Percentiles rank a stretch among this genome's conserved stretches.
phyloP scores from a whole-genome alignment of 2,797 vertebrate genomes.

The Philypnodon macrostomus region DNA sequence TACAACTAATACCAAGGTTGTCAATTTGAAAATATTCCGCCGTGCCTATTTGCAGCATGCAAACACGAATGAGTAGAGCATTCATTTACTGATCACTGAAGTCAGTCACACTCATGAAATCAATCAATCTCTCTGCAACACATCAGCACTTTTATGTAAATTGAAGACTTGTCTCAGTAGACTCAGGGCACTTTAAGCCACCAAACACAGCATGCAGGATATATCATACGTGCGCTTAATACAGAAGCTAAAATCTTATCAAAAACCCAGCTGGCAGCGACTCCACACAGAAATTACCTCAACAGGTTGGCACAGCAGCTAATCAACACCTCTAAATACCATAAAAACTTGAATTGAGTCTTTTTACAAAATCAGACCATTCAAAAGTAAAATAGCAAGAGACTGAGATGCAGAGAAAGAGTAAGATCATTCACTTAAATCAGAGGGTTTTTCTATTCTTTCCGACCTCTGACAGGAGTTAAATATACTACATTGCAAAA shows the following conservation, averaged over 20 bases:
- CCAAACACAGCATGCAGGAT: background rate
- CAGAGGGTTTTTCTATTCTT: slow-evolving; percentile 19
- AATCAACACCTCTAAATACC: slow-evolving; percentile 26
- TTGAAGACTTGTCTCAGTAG: background rate
- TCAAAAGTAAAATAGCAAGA: slow-evolving; percentile 5
- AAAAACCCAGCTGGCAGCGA: slow-evolving; percentile 39
- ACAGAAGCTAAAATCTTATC: slow-evolving; percentile 28
- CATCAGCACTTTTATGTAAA: slow-evolving; percentile 12
- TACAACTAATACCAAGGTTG: background rate
- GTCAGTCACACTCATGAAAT: background rate
- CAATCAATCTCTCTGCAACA: slow-evolving; percentile 5
- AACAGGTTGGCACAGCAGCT: slow-evolving; percentile 32
- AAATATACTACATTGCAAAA: slow-evolving; percentile 17
- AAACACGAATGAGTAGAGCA: background rate
- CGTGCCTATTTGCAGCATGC: background rate
- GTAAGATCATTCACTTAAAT: slow-evolving; percentile 16
- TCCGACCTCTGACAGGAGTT: slow-evolving; percentile 12
- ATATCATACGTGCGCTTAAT: background rate
- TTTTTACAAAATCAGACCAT: slow-evolving; percentile 12
- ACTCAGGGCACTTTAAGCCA: background rate
- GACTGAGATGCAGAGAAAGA: slow-evolving; percentile 11
- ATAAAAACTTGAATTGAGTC: slow-evolving; percentile 23
- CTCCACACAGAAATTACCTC: slow-evolving; percentile 22
- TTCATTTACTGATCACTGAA: slow-evolving; percentile 1
- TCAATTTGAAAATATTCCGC: background rate